Evolutionary conservation across 2,797 vertebrate species (phyloP).

Genomic region (Acestrorhynchus altus): DNA sequence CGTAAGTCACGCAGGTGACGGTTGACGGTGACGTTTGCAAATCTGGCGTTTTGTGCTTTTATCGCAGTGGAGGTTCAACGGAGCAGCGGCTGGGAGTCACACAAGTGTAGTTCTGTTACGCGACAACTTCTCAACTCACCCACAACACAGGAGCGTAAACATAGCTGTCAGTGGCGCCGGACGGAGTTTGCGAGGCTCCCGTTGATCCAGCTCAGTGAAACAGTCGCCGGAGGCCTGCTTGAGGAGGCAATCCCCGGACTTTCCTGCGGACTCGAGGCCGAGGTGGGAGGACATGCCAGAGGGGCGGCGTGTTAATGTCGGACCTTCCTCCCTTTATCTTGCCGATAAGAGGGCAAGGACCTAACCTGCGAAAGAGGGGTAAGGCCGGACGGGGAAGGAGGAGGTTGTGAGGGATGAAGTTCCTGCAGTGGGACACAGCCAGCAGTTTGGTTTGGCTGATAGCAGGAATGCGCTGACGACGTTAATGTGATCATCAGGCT

Average conservation of each 20-base stretch:
- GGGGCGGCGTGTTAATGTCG: slow-evolving; percentile 44
- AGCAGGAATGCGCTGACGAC: not conserved
- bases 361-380: slow-evolving; percentile 20
- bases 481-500: not conserved
- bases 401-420: slow-evolving; percentile 22
- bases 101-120: slow-evolving; percentile 35
- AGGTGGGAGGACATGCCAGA: slow-evolving; percentile 48
- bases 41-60: slow-evolving; percentile 59
- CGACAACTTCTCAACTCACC: slow-evolving; percentile 34
- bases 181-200: slow-evolving; percentile 50
- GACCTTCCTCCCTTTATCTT: slow-evolving; percentile 3
- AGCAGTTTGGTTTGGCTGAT: not conserved
- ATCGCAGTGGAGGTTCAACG: slow-evolving; percentile 57
- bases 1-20: slow-evolving; percentile 63
- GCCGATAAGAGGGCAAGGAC: slow-evolving; percentile 28
- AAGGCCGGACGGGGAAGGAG: not conserved
- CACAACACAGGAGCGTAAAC: not conserved
- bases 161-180: not conserved
- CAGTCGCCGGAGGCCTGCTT: slow-evolving; percentile 74
- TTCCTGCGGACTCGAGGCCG: slow-evolving; percentile 64
- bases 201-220: not conserved
- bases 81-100: slow-evolving; percentile 49
- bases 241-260: slow-evolving; percentile 73
- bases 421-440: slow-evolving; percentile 34
- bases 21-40: slow-evolving; percentile 75